phyloP scores from a whole-genome alignment of 2,888 invertebrate genomes.

The Suillia variegata region DNA sequence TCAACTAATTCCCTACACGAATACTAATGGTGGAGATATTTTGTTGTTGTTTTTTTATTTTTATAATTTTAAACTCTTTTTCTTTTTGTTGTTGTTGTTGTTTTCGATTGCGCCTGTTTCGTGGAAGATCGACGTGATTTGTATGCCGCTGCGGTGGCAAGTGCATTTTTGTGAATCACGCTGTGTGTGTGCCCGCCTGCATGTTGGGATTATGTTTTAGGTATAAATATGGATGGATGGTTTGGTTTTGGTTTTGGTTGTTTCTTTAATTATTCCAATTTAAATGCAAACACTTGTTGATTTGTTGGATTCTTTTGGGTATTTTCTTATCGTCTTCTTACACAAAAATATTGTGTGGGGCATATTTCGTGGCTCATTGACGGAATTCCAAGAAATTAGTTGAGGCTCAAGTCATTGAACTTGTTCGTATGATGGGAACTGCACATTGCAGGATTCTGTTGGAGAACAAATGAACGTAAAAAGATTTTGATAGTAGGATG shows the following conservation, averaged over 20 bases:
- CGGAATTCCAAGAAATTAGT: conserved; percentile 24
- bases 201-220: not conserved
- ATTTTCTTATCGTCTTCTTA: no score
- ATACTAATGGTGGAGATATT: not conserved
- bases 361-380: conserved; percentile 14
- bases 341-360: conserved; percentile 28
- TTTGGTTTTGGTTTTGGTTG: not conserved
- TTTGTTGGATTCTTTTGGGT: conserved; percentile 23
- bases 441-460: not conserved
- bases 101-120: conserved; percentile 2
- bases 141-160: not conserved
- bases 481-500: no score
- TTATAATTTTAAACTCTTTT: no score
- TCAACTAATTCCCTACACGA: not conserved
- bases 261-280: conserved; percentile 49
- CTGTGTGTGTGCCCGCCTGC: not conserved
- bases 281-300: conserved; percentile 42
- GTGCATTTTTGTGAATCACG: not conserved
- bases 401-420: conserved; percentile 8
- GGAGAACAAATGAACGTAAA: no score
- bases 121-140: conserved; percentile 21
- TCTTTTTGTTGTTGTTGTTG: not conserved
- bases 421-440: not conserved
- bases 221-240: not conserved
- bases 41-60: no score